Percentiles rank a stretch among this genome's conserved stretches.
Evolutionary conservation across 2,797 vertebrate genomes (phyloP).

Genomic region (Rhinoraja longicauda): DNA sequence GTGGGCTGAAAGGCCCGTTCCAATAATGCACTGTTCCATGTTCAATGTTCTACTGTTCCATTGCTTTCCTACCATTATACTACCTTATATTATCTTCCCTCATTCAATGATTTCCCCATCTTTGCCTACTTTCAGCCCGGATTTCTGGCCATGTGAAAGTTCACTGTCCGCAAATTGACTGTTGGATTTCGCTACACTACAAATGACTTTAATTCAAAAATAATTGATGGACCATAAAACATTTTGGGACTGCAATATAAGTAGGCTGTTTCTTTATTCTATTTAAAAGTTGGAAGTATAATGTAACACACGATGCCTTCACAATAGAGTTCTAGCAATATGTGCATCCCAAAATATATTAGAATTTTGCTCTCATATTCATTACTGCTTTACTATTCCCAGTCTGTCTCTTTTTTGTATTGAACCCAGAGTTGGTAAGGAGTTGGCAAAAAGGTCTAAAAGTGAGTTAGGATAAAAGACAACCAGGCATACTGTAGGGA

Average conservation of each 20-base stretch:
- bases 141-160: not conserved
- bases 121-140: not conserved
- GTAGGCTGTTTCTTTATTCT: not conserved
- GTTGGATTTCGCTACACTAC: not conserved
- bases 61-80: not conserved
- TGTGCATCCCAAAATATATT: not conserved
- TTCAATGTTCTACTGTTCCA: too few relatives aligned
- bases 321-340: not conserved
- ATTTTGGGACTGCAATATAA: not conserved
- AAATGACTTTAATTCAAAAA: not conserved
- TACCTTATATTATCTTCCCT: too few relatives aligned
- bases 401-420: not conserved
- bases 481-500: not conserved
- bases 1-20: too few relatives aligned
- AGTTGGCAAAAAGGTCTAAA: not conserved
- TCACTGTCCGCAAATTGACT: not conserved
- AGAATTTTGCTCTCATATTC: not conserved
- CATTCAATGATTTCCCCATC: not conserved
- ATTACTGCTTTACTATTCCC: not conserved
- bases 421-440: not conserved
- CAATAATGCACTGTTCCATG: too few relatives aligned
- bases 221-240: not conserved
- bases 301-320: not conserved
- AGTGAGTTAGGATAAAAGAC: not conserved
- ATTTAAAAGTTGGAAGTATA: not conserved